These are phyloP conservation scores for Eupithecia subumbrata DNA, from an alignment of 2,888 invertebrate genomes.

Conservation along the genomic window DNA sequence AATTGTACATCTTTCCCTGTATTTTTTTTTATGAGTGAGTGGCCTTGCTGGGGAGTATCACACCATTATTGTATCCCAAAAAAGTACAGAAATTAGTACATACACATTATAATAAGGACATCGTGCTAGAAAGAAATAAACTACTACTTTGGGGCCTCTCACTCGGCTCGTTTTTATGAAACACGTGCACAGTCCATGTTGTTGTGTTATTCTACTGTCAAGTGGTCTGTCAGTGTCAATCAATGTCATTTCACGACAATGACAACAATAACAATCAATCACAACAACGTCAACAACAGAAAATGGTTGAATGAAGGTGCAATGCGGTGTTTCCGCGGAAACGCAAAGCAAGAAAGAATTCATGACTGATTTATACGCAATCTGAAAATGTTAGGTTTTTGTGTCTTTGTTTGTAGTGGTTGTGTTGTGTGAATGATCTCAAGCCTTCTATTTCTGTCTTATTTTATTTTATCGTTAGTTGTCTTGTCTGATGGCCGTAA, in stretches of 20 bases:
- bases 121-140: no score
- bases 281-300: slow-evolving; percentile 50
- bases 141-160: no score
- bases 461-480: slow-evolving; percentile 54
- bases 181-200: no score
- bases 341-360: slow-evolving; percentile 58
- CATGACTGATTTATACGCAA: slow-evolving; percentile 67
- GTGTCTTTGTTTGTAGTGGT: slow-evolving; percentile 65
- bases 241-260: neutral
- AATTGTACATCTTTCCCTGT: no score
- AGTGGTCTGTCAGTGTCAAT: no score
- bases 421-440: slow-evolving; percentile 58
- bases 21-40: no score
- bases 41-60: no score
- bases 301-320: slow-evolving; percentile 77
- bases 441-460: slow-evolving; percentile 51
- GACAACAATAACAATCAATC: slow-evolving; percentile 13
- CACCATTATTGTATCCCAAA: no score
- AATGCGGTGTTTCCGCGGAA: slow-evolving; percentile 83
- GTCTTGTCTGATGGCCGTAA: slow-evolving; percentile 58
- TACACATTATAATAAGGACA: no score
- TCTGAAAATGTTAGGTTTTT: slow-evolving; percentile 67
- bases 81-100: no score
- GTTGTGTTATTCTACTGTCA: no score
- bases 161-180: no score